Conservation (phyloP, 2,888 invertebrate species). For the Drosophila demipolita region DNA sequence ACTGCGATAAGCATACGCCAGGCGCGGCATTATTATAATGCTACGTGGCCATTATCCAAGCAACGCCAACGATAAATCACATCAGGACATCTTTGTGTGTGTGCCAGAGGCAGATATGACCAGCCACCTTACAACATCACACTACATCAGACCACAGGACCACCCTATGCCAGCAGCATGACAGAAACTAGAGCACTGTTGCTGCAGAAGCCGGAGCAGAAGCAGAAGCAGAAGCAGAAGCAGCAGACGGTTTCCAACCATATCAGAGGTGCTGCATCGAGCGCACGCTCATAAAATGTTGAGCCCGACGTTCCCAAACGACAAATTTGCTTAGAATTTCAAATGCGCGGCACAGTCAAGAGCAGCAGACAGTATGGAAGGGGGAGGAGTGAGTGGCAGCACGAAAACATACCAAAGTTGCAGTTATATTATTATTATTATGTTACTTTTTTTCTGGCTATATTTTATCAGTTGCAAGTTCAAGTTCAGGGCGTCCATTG, state of each 20-base stretch:
- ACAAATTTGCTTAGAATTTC: constrained; percentile 80
- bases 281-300: constrained; percentile 79
- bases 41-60: constrained; percentile 78
- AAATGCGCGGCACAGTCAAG: constrained; percentile 69
- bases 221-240: constrained; percentile 12
- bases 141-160: background rate
- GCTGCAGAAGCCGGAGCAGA: constrained; percentile 54
- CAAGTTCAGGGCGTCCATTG: constrained; percentile 64
- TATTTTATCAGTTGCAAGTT: constrained; percentile 70
- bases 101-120: constrained; percentile 70
- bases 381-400: background rate
- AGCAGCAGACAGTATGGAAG: constrained; percentile 12
- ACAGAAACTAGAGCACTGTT: constrained; percentile 2
- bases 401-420: constrained; percentile 15
- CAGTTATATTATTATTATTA: constrained; percentile 22
- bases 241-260: constrained; percentile 67
- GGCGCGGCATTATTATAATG: constrained; percentile 77
- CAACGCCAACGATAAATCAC: constrained; percentile 77
- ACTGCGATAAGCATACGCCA: constrained; percentile 76
- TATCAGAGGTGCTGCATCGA: constrained; percentile 70
- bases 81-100: constrained; percentile 79
- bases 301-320: constrained; percentile 60
- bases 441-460: constrained; percentile 14
- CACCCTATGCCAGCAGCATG: background rate
- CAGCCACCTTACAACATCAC: constrained; percentile 3